phyloP scores from a whole-genome alignment of 2,797 vertebrate genomes.

The Chelonia mydas region DNA sequence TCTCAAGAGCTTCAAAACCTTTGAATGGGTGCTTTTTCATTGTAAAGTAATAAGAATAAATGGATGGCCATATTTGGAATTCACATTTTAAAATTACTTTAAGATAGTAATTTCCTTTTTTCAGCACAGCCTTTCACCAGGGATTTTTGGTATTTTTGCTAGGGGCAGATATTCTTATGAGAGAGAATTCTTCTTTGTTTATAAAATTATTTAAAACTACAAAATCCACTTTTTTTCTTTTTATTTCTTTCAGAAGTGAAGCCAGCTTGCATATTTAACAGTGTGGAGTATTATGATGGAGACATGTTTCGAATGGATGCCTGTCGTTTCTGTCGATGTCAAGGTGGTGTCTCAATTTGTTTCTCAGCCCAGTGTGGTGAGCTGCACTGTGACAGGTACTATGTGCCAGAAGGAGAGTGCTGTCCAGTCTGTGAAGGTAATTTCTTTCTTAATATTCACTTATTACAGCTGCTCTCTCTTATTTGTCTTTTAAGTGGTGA shows the following conservation, averaged over 20 bases:
- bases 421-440: slow-evolving; percentile 93
- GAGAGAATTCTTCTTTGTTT: neutral
- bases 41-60: neutral
- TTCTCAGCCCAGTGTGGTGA: slow-evolving; percentile 90
- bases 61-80: neutral
- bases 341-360: slow-evolving; percentile 91
- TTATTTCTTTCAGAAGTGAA: slow-evolving; percentile 85
- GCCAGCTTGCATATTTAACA: slow-evolving; percentile 87
- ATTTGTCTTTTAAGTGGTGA: neutral
- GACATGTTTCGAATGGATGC: slow-evolving; percentile 92
- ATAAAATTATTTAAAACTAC: neutral
- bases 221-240: neutral
- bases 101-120: neutral
- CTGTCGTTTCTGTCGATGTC: slow-evolving; percentile 91
- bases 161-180: neutral
- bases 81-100: neutral
- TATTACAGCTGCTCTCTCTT: neutral
- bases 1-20: neutral
- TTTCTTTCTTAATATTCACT: neutral
- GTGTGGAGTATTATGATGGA: slow-evolving; percentile 88
- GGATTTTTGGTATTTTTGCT: neutral
- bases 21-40: neutral
- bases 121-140: neutral
- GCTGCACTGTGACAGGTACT: slow-evolving; percentile 88
- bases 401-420: slow-evolving; percentile 91